phyloP scores from a whole-genome alignment of 1,140 invertebrate species.

The Samia ricini region DNA sequence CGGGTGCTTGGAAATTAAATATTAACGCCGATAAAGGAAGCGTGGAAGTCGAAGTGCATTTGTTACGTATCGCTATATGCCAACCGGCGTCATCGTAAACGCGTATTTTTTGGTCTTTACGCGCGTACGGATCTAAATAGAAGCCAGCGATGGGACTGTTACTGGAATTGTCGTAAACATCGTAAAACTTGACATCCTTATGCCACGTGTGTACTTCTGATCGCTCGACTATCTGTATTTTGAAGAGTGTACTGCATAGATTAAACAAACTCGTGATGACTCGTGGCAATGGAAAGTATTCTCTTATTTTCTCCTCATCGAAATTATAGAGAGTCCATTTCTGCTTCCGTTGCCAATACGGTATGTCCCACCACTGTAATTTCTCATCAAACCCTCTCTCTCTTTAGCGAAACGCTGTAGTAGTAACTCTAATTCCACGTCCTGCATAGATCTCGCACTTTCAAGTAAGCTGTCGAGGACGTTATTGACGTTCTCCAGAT shows the following conservation, averaged over 20 bases:
- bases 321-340: constrained; percentile 81
- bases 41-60: constrained; percentile 79
- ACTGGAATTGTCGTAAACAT: constrained; percentile 86
- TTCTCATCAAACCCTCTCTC: constrained; percentile 84
- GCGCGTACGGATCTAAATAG: constrained; percentile 89
- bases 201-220: constrained; percentile 86
- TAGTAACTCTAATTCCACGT: constrained; percentile 85
- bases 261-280: constrained; percentile 88
- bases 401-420: constrained; percentile 87
- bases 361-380: constrained; percentile 90
- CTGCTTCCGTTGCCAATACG: constrained; percentile 90
- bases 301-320: constrained; percentile 84
- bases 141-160: constrained; percentile 85
- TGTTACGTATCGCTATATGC: constrained; percentile 83
- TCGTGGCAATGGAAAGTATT: constrained; percentile 90
- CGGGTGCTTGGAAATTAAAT: constrained; percentile 87
- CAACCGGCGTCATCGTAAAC: constrained; percentile 81
- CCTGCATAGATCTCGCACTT: constrained; percentile 84
- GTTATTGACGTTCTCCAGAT: constrained; percentile 86
- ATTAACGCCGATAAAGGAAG: constrained; percentile 88
- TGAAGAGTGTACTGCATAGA: constrained; percentile 87
- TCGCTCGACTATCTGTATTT: constrained; percentile 87
- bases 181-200: constrained; percentile 90
- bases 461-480: constrained; percentile 85
- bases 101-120: constrained; percentile 81